Evolutionary conservation across 2,888 invertebrate species (phyloP).

Genomic region (Diaperis boleti): DNA sequence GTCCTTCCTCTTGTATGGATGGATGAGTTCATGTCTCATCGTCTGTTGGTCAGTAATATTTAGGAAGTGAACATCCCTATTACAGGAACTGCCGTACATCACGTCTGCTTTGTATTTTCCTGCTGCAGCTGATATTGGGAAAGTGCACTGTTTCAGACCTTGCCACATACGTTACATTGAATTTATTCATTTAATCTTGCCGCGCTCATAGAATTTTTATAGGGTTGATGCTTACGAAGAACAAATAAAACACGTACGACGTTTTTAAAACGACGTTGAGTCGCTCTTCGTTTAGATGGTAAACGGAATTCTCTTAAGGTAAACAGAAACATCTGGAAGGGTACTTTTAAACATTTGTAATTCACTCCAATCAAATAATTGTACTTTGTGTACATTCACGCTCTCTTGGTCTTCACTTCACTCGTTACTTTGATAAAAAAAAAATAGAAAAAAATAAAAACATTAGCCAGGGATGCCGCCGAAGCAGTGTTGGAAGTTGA

Average conservation of each 20-base stretch:
- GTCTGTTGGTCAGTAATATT: conserved; percentile 28
- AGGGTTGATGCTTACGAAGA: conserved; percentile 20
- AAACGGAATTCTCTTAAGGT: too few relatives aligned
- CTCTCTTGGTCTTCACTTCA: too few relatives aligned
- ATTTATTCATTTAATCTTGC: conserved; percentile 40
- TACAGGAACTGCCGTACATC: conserved; percentile 44
- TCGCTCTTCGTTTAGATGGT: conserved; percentile 4
- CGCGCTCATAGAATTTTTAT: conserved; percentile 34
- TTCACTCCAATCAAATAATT: too few relatives aligned
- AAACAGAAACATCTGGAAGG: too few relatives aligned
- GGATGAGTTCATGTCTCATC: conserved; percentile 28
- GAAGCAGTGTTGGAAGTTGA: too few relatives aligned
- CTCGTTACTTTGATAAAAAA: too few relatives aligned
- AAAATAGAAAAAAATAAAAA: too few relatives aligned
- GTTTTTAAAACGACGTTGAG: conserved; percentile 21
- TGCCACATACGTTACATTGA: conserved; percentile 36
- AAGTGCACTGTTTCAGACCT: conserved; percentile 37
- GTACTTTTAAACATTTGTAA: too few relatives aligned
- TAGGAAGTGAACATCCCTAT: conserved; percentile 20
- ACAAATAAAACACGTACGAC: conserved; percentile 27
- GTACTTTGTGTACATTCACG: too few relatives aligned
- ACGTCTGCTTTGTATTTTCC: conserved; percentile 36
- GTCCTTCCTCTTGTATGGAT: conserved; percentile 32
- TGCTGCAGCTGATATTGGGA: conserved; percentile 43
- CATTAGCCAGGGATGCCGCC: too few relatives aligned